phyloP scores from a whole-genome alignment of 1,140 invertebrate species.

The Pissodes strobi region DNA sequence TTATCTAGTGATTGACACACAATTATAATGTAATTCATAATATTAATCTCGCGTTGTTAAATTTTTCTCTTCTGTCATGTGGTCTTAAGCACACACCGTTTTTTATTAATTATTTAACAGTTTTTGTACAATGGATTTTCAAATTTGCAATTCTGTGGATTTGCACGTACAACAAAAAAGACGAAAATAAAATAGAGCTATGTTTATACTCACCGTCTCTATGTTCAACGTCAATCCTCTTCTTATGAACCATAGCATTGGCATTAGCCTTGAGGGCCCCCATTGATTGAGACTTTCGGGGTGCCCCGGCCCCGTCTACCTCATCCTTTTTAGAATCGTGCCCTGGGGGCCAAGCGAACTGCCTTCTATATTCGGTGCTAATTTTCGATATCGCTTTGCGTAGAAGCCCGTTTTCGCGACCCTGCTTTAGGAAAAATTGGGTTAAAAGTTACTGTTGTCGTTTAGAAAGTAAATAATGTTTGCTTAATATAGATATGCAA shows the following conservation, averaged over 20 bases:
- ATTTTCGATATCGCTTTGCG: slow-evolving; percentile 73
- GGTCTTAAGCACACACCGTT: no score
- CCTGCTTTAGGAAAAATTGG: slow-evolving; percentile 38
- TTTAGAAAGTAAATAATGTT: neutral
- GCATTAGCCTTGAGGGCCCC: slow-evolving; percentile 75
- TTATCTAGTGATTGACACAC: no score
- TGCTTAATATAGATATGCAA: neutral
- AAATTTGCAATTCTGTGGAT: no score
- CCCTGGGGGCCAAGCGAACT: slow-evolving; percentile 85
- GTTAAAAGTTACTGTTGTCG: neutral
- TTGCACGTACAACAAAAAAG: no score
- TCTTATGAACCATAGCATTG: slow-evolving; percentile 67
- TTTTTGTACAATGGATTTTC: no score
- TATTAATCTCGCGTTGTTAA: no score
- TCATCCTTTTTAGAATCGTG: slow-evolving; percentile 58
- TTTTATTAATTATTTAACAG: no score
- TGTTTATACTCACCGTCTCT: slow-evolving; percentile 51
- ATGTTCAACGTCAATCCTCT: slow-evolving; percentile 59
- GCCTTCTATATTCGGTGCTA: slow-evolving; percentile 84
- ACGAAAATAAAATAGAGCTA: no score
- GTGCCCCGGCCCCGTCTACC: slow-evolving; percentile 61
- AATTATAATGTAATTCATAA: no score
- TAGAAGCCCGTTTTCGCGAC: slow-evolving; percentile 60
- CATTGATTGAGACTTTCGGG: slow-evolving; percentile 84
- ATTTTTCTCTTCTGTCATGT: no score